Conservation (phyloP, 2,888 invertebrate species). For the Gari tellinella region DNA sequence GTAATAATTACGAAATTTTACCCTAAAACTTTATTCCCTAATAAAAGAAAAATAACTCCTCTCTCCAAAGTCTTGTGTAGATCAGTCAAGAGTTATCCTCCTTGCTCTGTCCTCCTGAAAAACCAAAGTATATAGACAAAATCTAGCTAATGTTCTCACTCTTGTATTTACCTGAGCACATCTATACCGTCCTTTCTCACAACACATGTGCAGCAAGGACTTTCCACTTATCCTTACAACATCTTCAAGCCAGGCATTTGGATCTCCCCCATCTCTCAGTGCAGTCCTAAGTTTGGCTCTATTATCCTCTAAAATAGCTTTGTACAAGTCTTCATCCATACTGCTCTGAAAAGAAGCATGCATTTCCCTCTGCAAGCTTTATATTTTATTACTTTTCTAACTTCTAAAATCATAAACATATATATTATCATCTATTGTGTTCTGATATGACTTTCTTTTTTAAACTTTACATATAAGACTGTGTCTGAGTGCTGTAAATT, state of each 20-base stretch:
- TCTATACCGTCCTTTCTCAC: constrained; percentile 74
- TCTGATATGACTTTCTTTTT: too few species aligned
- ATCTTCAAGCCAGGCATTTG: constrained; percentile 71
- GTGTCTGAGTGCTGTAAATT: too few species aligned
- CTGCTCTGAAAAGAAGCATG: too few species aligned
- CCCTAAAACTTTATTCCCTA: too few species aligned
- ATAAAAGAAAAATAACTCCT: too few species aligned
- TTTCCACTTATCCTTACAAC: constrained; percentile 70
- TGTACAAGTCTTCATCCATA: constrained; percentile 10
- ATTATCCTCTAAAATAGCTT: constrained; percentile 8
- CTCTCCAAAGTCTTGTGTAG: neutral
- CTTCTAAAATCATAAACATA: too few species aligned
- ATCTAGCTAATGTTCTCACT: neutral
- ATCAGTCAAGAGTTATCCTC: neutral
- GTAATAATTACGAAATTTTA: too few species aligned
- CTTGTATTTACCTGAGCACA: constrained; percentile 57
- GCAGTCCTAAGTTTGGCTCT: constrained; percentile 12
- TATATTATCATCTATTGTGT: too few species aligned
- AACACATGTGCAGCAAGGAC: constrained; percentile 74
- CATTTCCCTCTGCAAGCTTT: too few species aligned
- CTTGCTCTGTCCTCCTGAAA: neutral
- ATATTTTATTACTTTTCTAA: too few species aligned
- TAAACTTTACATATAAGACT: too few species aligned
- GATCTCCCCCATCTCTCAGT: constrained; percentile 62
- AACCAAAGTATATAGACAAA: neutral